Percentiles rank a stretch among this genome's conserved stretches.
Conservation (phyloP, 2,113 vertebrate genomes). For the Gila orcuttii region DNA sequence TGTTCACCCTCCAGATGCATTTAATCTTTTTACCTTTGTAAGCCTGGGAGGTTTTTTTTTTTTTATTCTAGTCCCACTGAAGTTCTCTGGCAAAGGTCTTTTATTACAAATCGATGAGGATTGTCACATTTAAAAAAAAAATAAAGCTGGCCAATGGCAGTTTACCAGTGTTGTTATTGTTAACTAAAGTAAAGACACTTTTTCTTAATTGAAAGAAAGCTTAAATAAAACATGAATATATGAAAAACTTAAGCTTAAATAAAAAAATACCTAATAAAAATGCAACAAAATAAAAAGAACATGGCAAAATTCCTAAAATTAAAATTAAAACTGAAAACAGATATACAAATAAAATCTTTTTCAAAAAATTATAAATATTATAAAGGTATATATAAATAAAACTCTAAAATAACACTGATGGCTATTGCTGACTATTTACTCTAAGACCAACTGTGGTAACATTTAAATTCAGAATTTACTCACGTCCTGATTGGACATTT, state of each 20-base stretch:
- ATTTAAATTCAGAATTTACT: slow-evolving; percentile 57
- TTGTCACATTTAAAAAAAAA: not conserved
- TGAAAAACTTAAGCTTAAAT: too few relatives aligned
- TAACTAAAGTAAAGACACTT: not conserved
- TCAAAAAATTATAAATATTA: not conserved
- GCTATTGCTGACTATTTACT: not conserved
- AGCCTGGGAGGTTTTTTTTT: not conserved
- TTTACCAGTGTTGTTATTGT: not conserved
- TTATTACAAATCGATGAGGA: slow-evolving; percentile 25
- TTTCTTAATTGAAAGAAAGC: too few relatives aligned
- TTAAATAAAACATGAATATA: too few relatives aligned
- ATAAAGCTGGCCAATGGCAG: not conserved
- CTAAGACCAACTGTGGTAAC: not conserved
- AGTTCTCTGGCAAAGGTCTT: slow-evolving; percentile 20
- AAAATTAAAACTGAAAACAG: not conserved
- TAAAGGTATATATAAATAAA: not conserved
- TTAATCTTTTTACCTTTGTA: slow-evolving; percentile 50
- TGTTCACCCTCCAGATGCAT: slow-evolving; percentile 43
- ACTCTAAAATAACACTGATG: too few relatives aligned
- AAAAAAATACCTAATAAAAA: too few relatives aligned
- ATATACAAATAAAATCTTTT: not conserved
- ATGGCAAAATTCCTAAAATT: not conserved
- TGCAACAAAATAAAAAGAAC: too few relatives aligned
- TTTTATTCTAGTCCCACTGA: slow-evolving; percentile 9
- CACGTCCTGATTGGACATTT: slow-evolving; percentile 83